Conservation (phyloP, 2,113 vertebrate species). For the Enhydra lutris region DNA sequence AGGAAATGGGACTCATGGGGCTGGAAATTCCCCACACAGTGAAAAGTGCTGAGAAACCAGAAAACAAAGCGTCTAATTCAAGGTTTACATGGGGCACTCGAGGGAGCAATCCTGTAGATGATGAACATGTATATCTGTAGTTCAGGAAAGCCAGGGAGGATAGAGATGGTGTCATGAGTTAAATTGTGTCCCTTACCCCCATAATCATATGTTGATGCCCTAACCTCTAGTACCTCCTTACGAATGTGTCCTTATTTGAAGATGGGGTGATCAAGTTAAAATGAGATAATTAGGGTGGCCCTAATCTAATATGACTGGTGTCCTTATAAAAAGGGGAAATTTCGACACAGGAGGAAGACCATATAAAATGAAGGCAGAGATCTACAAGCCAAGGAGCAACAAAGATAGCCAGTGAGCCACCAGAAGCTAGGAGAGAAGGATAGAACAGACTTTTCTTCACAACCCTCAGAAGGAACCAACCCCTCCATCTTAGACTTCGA, state of each 20-base stretch:
- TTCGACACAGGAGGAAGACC: neutral
- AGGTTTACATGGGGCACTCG: neutral
- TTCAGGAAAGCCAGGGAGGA: neutral
- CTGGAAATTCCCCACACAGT: neutral
- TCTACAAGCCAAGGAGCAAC: neutral
- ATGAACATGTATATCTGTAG: neutral
- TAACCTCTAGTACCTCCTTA: neutral
- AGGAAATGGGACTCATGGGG: neutral
- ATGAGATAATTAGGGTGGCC: neutral
- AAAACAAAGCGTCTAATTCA: neutral
- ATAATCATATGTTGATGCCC: neutral
- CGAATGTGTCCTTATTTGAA: neutral
- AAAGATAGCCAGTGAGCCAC: neutral
- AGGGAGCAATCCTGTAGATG: neutral
- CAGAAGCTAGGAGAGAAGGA: neutral
- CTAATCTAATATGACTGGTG: neutral
- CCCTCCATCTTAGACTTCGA: neutral
- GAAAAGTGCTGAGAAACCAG: neutral
- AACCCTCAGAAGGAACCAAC: neutral
- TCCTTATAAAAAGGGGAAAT: neutral
- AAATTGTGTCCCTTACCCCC: neutral
- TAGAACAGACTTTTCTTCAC: neutral
- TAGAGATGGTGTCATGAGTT: neutral
- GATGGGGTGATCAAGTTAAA: neutral
- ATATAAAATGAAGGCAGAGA: neutral